Conservation (phyloP, 2,113 vertebrate genomes). For the Pleuronectes platessa region DNA sequence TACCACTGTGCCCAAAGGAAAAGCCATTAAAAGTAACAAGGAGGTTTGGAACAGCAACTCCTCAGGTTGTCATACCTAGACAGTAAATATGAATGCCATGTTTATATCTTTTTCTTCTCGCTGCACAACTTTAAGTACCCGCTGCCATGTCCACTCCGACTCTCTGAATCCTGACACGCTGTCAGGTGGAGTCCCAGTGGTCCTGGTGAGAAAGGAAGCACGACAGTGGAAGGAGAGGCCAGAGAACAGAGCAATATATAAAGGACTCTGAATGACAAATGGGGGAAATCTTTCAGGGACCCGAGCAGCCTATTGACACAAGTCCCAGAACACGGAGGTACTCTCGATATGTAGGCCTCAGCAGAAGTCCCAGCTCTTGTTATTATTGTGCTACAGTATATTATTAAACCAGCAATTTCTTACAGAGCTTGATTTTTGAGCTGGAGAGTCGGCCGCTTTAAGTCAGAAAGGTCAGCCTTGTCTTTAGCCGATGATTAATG, state of each 20-base stretch:
- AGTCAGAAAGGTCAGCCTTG: constrained; percentile 39
- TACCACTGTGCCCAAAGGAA: neutral
- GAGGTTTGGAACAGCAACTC: neutral
- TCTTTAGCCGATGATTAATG: constrained; percentile 50
- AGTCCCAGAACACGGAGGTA: constrained; percentile 37
- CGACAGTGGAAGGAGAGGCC: neutral
- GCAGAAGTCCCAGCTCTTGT: constrained; percentile 24
- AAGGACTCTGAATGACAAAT: constrained; percentile 27
- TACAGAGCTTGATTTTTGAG: constrained; percentile 38
- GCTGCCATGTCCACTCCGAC: constrained; percentile 6
- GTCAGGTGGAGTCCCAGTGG: constrained; percentile 15
- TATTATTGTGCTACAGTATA: constrained; percentile 22
- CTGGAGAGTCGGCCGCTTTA: constrained; percentile 13
- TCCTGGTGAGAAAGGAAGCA: neutral
- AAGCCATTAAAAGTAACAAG: neutral
- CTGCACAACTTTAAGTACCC: neutral
- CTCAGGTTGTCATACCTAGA: constrained; percentile 5
- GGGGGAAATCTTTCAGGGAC: constrained; percentile 28
- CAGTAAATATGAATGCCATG: neutral
- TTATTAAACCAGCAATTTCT: constrained; percentile 38
- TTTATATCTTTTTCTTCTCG: constrained; percentile 1
- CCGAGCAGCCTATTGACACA: constrained; percentile 14
- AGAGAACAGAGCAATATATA: constrained; percentile 3
- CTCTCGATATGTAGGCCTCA: constrained; percentile 28
- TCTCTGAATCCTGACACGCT: neutral